Evolutionary conservation across 2,888 invertebrate genomes (phyloP).

Genomic region (Heteromyza rotundicornis): DNA sequence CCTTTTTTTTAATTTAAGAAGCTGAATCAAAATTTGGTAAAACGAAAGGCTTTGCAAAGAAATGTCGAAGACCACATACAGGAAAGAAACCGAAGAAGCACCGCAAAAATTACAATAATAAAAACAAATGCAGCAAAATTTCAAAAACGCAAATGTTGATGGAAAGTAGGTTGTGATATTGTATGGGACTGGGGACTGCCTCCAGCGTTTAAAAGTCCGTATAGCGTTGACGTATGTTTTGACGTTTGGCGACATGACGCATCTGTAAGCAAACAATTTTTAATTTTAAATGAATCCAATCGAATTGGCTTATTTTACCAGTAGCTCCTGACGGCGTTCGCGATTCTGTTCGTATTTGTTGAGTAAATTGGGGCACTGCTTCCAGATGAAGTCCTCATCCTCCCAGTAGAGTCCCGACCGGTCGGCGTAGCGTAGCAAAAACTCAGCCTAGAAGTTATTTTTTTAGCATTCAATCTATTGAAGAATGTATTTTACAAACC

Average conservation of each 20-base stretch:
- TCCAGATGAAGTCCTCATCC: conserved; percentile 45
- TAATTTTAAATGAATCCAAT: not conserved
- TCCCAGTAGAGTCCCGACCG: conserved; percentile 50
- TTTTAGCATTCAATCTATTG: too few species aligned
- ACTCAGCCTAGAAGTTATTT: conserved; percentile 51
- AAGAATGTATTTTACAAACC: conserved; percentile 28
- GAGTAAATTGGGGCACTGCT: conserved; percentile 49
- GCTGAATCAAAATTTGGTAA: too few species aligned
- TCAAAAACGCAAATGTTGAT: too few species aligned
- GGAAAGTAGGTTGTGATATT: too few species aligned
- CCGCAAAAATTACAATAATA: too few species aligned
- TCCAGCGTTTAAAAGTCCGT: conserved; percentile 50
- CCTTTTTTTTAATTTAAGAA: too few species aligned
- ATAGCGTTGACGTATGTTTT: conserved; percentile 52
- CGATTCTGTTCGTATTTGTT: conserved; percentile 49
- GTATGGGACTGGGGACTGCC: too few species aligned
- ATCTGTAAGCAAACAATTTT: conserved; percentile 36
- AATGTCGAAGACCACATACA: too few species aligned
- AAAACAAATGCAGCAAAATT: too few species aligned
- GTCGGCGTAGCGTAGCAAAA: conserved; percentile 48
- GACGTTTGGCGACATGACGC: conserved; percentile 53
- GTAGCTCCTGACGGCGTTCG: conserved; percentile 47
- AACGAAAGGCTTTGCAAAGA: too few species aligned
- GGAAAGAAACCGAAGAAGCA: too few species aligned
- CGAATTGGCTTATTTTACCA: conserved; percentile 37